phyloP scores from a whole-genome alignment of 2,888 invertebrate species.

The Trissoscelio sp. region DNA sequence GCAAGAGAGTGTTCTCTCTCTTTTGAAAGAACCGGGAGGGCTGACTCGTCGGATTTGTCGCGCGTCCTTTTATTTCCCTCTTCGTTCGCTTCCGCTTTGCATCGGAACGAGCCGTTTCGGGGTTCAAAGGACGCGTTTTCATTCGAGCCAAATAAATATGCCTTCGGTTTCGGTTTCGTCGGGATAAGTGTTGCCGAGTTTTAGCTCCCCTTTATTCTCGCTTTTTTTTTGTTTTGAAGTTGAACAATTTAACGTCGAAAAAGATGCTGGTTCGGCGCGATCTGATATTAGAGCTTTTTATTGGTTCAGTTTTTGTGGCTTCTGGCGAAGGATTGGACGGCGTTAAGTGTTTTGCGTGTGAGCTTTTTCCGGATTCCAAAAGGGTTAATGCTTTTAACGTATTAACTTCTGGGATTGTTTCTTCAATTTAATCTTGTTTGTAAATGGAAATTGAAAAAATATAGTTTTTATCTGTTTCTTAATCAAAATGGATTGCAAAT shows the following conservation, averaged over 20 bases:
- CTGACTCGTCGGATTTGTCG: conserved; percentile 59
- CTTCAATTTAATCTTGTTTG: conserved; percentile 5
- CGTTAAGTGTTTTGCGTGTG: conserved; percentile 33
- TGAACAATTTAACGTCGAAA: conserved; percentile 22
- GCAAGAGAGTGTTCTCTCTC: conserved; percentile 53
- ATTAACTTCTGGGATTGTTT: conserved; percentile 8
- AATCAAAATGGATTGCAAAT: no score
- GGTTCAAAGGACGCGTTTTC: conserved; percentile 50
- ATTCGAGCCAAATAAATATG: conserved; percentile 51
- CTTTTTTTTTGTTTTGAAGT: background rate
- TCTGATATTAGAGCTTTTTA: conserved; percentile 38
- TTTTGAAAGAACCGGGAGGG: conserved; percentile 57
- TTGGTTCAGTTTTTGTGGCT: conserved; percentile 36
- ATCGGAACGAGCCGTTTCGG: conserved; percentile 34
- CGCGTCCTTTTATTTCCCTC: conserved; percentile 38
- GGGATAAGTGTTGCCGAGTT: conserved; percentile 36
- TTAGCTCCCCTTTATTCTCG: conserved; percentile 2
- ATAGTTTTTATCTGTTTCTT: background rate
- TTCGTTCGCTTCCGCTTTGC: conserved; percentile 30
- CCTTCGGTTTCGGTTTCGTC: conserved; percentile 5
- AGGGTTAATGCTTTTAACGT: conserved; percentile 42
- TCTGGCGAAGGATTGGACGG: conserved; percentile 26
- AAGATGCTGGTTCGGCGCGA: conserved; percentile 28
- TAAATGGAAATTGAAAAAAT: background rate
- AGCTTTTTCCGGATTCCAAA: conserved; percentile 12